Evolutionary conservation across 2,888 invertebrate species (phyloP).

Genomic region (Hirtodrosophila trivittata): DNA sequence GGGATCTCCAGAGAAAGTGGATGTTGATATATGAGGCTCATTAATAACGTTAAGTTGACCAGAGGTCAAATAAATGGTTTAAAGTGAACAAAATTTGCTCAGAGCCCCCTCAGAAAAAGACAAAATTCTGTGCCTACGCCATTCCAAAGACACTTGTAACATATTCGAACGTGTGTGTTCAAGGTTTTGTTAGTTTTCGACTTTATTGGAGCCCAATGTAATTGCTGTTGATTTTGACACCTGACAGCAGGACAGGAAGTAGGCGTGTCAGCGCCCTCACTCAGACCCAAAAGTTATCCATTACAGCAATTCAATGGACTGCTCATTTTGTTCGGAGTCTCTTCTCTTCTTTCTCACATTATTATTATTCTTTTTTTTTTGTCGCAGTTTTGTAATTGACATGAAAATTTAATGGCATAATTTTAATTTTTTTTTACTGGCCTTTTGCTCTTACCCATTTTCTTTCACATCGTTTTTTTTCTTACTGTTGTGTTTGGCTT

Average conservation of each 20-base stretch:
- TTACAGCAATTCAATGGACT: constrained; percentile 12
- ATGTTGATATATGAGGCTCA: no score
- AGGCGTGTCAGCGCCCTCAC: not conserved
- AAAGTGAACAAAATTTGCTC: no score
- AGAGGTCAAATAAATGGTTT: no score
- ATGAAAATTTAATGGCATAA: constrained; percentile 75
- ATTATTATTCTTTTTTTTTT: constrained; percentile 25
- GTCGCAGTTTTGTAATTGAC: constrained; percentile 66
- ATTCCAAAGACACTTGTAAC: no score
- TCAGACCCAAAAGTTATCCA: constrained; percentile 1
- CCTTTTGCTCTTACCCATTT: not conserved
- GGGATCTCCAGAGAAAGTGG: no score
- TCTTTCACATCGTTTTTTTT: not conserved
- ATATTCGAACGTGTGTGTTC: no score
- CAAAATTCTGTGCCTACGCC: no score
- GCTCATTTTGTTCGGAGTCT: not conserved
- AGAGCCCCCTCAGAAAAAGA: no score
- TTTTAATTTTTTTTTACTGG: constrained; percentile 50
- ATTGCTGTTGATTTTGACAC: constrained; percentile 57
- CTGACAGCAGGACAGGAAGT: constrained; percentile 18
- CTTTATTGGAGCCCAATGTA: constrained; percentile 16
- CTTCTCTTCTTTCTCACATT: constrained; percentile 28
- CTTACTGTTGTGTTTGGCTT: constrained; percentile 38
- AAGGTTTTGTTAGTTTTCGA: not conserved
- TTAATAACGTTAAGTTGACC: no score